Evolutionary conservation across 2,113 vertebrate species (phyloP), one percentile per base, ranked within the genome.

Genomic region (Brachyhypopomus gauderio): DNA sequence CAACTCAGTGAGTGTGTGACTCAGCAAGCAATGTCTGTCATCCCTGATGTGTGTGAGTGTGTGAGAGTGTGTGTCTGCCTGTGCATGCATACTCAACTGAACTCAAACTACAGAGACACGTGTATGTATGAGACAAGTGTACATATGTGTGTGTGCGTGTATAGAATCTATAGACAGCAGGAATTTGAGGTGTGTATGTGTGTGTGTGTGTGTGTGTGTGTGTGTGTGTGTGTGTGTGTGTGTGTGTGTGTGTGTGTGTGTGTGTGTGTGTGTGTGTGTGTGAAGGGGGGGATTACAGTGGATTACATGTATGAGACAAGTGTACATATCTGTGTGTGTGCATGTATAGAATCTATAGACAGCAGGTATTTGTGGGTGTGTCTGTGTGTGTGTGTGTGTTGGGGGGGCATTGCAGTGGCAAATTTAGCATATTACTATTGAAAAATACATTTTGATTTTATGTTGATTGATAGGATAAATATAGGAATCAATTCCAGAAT

Each of bases 201-300:
- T 23, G 38, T 72, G 70, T 52, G 70, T 48, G 38, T 19, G 41
- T 48, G 70, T 48, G 70, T 72, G 70, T 48, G 70, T 72, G 41
- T 48, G 70, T 5, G 58, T 4, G 2, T 23, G 38, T 38, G 41
- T 23, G 38, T 72, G 70, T 52, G 70, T 48, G 38, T 19, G 41
- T 48, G 70, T 48, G 70, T 72, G 70, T 48, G 70, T 72, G 41
- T 48, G 70, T 5, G 58, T 4, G 38, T 38, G 41, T 23, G 38
- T 72, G 70, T 52, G 70, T 48, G 38, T 19, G 41, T 48, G 70
- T 48, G 70, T 72, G 70, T 48, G 70, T 72, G 41, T 48, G 70
- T 5, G 58, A 41, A 4, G 5, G 7, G 5, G 9, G 6, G 9
- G 41, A 6, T 6, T 45, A 11, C 9, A 6, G 41, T 45, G 41